phyloP scores from a whole-genome alignment of 2,797 vertebrate genomes.

The Parotocinclus haroldoi region DNA sequence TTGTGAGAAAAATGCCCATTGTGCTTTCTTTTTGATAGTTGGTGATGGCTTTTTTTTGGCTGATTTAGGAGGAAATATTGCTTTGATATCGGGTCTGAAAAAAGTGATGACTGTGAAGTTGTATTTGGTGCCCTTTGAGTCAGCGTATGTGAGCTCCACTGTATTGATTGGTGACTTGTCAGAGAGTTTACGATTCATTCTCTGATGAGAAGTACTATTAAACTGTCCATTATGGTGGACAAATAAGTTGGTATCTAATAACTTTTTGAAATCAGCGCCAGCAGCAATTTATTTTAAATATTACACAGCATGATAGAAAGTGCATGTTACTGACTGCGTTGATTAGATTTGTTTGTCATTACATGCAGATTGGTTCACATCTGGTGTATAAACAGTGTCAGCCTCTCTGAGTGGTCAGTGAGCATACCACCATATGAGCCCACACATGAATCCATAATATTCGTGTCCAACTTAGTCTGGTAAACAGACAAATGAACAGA shows the following conservation, averaged over 20 bases:
- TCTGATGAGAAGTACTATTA: conserved; percentile 12
- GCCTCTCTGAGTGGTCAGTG: conserved; percentile 28
- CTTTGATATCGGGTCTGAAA: conserved; percentile 41
- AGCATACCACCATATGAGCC: conserved; percentile 46
- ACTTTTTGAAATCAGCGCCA: conserved; percentile 1
- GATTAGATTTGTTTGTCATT: not conserved
- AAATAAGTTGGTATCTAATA: not conserved
- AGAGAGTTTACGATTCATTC: conserved; percentile 9
- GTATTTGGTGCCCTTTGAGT: conserved; percentile 14
- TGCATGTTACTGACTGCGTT: not conserved
- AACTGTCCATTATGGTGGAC: conserved; percentile 15
- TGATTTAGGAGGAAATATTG: conserved; percentile 45
- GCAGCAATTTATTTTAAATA: too few relatives aligned
- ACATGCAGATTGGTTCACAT: conserved; percentile 4
- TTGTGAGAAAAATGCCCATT: too few relatives aligned
- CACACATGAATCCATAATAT: conserved; percentile 36
- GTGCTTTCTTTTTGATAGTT: too few relatives aligned
- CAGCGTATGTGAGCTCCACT: conserved; percentile 8
- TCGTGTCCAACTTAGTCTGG: conserved; percentile 26
- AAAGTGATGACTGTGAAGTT: conserved; percentile 20
- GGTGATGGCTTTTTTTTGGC: too few relatives aligned
- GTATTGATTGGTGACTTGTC: conserved; percentile 11
- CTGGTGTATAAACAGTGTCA: conserved; percentile 13
- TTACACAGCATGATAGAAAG: not conserved
- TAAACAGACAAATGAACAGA: conserved; percentile 49